Evolutionary conservation across 2,113 vertebrate species (phyloP), one percentile per base, ranked within the genome.

Genomic region (Tetraodon nigroviridis): DNA sequence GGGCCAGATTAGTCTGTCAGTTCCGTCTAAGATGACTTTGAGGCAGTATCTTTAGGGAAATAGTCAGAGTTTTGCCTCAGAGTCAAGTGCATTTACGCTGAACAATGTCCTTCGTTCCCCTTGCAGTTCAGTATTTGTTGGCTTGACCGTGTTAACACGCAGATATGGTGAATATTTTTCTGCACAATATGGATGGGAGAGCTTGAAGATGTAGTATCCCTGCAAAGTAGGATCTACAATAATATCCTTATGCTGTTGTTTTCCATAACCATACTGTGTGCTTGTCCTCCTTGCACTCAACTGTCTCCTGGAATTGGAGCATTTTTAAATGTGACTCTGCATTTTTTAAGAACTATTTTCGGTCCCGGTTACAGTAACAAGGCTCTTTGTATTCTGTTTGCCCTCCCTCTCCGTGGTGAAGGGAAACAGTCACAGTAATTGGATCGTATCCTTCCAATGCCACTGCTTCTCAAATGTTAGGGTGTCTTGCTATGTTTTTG

Each of bases 401-500:
- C 21, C 61, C 63, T 69, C 55, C 42, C 50, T 58, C 56, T 29
- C 40, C 19, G 32, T 37, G 32, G 10, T 37, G 32, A 37, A 37
- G 32, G 32, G 32, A 37, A 11, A 37, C 8, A 37, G 32, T 75
- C 74, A 81, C 51, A 70, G 79, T 66, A 87, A 79, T 74, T 81
- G 81, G 62, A 73, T 49, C 67, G 67, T 68, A 79, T 61, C 50
- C 69, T 56, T 69, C 53, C 37, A 48, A 68, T 53, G 56, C 78
- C 62, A 69, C 37, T 61, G 66, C 47, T 76, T 61, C 72, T 56
- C 54, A 64, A 77, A 66, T 82, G 73, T 69, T 59, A 51, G 69
- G 78, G 66, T 75, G 84, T 81, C 80, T 63, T 80, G 75, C 84
- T 75, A 67, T 80, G 73, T 81, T 85, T 85, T 79, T 76, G 55